Conservation (phyloP, 2,113 vertebrate genomes). For the Salvator merianae region DNA sequence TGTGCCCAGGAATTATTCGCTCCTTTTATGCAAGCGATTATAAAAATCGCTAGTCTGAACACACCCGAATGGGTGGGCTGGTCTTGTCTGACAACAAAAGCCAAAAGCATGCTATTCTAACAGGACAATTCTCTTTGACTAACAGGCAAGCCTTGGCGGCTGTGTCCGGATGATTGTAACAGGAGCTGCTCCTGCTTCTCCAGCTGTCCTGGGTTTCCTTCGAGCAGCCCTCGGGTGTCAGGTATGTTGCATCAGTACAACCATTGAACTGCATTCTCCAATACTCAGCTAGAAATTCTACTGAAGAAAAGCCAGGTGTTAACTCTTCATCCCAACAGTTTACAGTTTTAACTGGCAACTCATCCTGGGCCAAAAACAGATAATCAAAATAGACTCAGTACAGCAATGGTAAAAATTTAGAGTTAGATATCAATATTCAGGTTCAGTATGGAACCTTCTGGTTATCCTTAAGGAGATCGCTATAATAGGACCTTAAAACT, state of each 20-base stretch:
- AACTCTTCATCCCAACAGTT: not conserved
- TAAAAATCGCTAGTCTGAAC: too few relatives aligned
- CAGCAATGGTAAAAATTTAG: not conserved
- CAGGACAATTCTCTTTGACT: not conserved
- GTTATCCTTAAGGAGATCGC: too few relatives aligned
- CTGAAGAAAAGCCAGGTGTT: not conserved
- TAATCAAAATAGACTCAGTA: not conserved
- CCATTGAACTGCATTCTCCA: not conserved
- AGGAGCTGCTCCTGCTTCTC: conserved; percentile 92
- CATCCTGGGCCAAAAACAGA: not conserved
- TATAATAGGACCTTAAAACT: too few relatives aligned
- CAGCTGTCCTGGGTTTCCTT: conserved; percentile 90
- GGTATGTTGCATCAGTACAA: conserved; percentile 70
- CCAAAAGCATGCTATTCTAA: not conserved
- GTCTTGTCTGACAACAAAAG: not conserved
- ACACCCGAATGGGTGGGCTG: not conserved
- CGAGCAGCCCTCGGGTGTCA: conserved; percentile 95
- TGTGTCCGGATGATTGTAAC: conserved; percentile 95
- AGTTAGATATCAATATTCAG: too few relatives aligned
- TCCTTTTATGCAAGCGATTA: too few relatives aligned
- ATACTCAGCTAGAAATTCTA: not conserved
- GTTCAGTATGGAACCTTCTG: too few relatives aligned
- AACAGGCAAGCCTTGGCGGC: conserved; percentile 90
- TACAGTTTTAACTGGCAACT: not conserved
- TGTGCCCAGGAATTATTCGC: too few relatives aligned